Evolutionary conservation across 2,888 invertebrate species (phyloP).

Genomic region (Alloplasta piceator): DNA sequence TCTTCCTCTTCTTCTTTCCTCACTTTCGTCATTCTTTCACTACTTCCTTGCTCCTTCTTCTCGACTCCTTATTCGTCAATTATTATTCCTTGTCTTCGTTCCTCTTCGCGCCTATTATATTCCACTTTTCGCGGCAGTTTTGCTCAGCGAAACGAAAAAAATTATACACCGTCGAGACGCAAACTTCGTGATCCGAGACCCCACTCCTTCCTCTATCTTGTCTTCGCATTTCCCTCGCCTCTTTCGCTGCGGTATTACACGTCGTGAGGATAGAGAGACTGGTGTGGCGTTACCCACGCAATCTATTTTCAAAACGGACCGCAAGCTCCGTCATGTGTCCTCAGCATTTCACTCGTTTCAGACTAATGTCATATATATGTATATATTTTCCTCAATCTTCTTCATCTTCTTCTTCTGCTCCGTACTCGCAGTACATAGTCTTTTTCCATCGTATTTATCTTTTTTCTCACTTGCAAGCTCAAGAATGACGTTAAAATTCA

Average conservation of each 20-base stretch:
- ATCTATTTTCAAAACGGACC: slow-evolving; percentile 71
- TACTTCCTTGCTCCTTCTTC: neutral
- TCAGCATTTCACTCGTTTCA: slow-evolving; percentile 28
- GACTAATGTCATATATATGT: slow-evolving; percentile 5
- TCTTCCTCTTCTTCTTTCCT: neutral
- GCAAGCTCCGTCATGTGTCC: slow-evolving; percentile 47
- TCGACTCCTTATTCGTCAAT: too few species aligned
- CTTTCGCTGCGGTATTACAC: slow-evolving; percentile 9
- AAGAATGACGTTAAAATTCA: too few species aligned
- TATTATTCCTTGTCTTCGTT: neutral
- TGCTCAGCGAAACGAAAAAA: neutral
- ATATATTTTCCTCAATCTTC: slow-evolving; percentile 1
- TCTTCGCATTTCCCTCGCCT: slow-evolving; percentile 22
- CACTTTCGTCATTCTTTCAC: neutral
- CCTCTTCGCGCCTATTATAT: slow-evolving; percentile 2
- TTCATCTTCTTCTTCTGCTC: slow-evolving; percentile 12
- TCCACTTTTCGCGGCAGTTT: slow-evolving; percentile 2
- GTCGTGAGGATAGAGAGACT: slow-evolving; percentile 33
- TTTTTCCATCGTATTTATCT: neutral
- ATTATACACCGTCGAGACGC: neutral
- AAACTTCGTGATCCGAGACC: neutral
- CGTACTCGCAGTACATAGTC: slow-evolving; percentile 1
- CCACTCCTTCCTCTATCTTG: neutral
- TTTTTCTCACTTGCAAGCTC: slow-evolving; percentile 20
- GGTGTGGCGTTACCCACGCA: slow-evolving; percentile 67